Evolutionary conservation across 2,113 vertebrate species (phyloP).

Genomic region (Elaphurus davidianus): DNA sequence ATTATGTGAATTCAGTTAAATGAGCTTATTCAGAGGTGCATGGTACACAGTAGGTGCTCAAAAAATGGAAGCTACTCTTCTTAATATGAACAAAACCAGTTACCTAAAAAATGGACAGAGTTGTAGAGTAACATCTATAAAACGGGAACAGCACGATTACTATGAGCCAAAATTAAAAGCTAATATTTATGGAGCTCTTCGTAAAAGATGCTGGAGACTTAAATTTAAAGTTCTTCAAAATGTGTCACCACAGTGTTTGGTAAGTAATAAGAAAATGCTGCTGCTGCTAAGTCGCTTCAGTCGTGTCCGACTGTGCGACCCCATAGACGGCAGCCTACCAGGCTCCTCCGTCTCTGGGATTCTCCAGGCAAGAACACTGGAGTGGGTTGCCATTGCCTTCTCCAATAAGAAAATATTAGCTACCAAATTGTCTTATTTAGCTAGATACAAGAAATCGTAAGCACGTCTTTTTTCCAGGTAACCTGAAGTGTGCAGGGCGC

Average conservation of each 20-base stretch:
- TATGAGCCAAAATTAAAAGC: neutral
- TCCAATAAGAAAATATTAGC: neutral
- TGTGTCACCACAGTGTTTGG: neutral
- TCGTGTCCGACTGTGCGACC: too few species aligned
- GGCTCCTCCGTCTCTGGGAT: too few species aligned
- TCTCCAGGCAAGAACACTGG: too few species aligned
- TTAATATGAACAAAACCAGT: neutral
- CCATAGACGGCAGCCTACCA: too few species aligned
- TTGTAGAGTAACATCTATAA: neutral
- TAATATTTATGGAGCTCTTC: neutral
- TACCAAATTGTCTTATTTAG: neutral
- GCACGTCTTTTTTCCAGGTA: neutral
- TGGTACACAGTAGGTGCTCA: neutral
- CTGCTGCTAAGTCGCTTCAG: too few species aligned
- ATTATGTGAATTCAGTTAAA: neutral
- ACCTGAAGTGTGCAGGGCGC: neutral
- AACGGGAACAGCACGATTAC: neutral
- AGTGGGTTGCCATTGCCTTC: too few species aligned
- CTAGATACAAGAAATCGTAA: neutral
- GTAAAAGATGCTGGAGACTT: neutral
- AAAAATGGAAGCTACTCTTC: neutral
- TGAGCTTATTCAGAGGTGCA: neutral
- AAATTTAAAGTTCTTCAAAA: neutral
- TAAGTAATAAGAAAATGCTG: neutral
- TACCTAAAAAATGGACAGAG: constrained; percentile 3